Conservation (phyloP, 2,113 vertebrate genomes). For the Ibidorhyncha struthersii region DNA sequence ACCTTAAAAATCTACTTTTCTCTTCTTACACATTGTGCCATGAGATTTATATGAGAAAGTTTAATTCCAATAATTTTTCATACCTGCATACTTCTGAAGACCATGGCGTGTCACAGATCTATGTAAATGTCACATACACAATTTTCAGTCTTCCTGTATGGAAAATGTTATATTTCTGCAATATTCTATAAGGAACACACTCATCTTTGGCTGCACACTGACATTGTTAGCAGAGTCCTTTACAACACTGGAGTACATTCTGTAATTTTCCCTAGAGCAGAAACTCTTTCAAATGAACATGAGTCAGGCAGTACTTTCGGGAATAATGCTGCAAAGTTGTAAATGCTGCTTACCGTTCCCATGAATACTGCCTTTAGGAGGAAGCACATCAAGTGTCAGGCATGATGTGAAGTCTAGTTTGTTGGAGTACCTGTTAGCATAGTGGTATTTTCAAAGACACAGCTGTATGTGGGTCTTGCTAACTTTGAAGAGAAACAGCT, state of each 20-base stretch:
- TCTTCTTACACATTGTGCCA: not conserved
- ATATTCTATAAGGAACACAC: slow-evolving; percentile 3
- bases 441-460: not conserved
- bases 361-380: not conserved
- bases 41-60: not conserved
- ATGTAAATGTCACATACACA: not conserved
- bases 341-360: slow-evolving; percentile 14
- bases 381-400: not conserved
- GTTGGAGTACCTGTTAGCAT: not conserved
- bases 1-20: not conserved
- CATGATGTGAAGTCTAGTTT: not conserved
- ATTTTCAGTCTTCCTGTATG: not conserved
- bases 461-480: not conserved
- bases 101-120: not conserved
- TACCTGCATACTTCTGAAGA: not conserved
- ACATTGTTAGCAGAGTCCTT: not conserved
- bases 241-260: not conserved
- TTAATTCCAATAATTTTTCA: not conserved
- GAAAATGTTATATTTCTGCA: slow-evolving; percentile 6
- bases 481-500: not conserved
- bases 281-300: slow-evolving; percentile 44
- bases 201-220: not conserved
- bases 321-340: not conserved
- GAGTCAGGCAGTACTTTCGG: slow-evolving; percentile 51
- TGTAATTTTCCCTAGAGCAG: slow-evolving; percentile 61